Evolutionary conservation across 2,888 invertebrate genomes (phyloP).

Genomic region (Drosophila pegasa): DNA sequence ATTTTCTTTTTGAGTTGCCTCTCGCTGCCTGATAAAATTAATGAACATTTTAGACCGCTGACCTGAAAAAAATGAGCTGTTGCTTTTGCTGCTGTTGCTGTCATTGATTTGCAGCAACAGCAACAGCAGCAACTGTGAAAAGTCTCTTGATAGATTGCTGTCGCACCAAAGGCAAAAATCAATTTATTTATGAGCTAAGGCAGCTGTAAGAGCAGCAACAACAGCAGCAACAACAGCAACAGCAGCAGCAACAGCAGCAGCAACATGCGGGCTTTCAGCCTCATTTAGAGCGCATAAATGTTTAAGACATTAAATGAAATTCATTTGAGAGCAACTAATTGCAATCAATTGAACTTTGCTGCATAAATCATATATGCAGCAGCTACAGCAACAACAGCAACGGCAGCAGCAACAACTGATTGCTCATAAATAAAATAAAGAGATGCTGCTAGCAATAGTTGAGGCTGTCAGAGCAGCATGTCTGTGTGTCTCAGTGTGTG

Average conservation of each 20-base stretch:
- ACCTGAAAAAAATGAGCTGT: slow-evolving; percentile 49
- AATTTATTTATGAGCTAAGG: slow-evolving; percentile 60
- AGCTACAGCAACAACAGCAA: slow-evolving; percentile 2
- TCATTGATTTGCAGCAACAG: slow-evolving; percentile 44
- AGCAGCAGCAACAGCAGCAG: slow-evolving; percentile 12
- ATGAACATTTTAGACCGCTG: slow-evolving; percentile 70
- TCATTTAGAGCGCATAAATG: slow-evolving; percentile 46
- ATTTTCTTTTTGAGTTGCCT: slow-evolving; percentile 57
- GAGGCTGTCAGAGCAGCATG: slow-evolving; percentile 5
- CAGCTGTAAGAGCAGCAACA: slow-evolving; percentile 13
- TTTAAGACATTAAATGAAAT: slow-evolving; percentile 43
- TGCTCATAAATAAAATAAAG: slow-evolving; percentile 33
- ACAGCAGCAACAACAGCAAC: slow-evolving; percentile 2
- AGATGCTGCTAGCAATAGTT: slow-evolving; percentile 7
- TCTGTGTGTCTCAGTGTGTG: neutral
- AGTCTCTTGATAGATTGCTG: slow-evolving; percentile 39
- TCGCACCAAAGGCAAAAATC: slow-evolving; percentile 49
- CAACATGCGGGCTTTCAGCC: slow-evolving; percentile 16
- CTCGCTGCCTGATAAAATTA: slow-evolving; percentile 64
- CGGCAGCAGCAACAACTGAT: slow-evolving; percentile 20
- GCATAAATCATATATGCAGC: slow-evolving; percentile 2
- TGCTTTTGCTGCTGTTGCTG: slow-evolving; percentile 29
- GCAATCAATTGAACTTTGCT: slow-evolving; percentile 61
- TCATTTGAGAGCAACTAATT: slow-evolving; percentile 67
- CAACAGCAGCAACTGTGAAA: slow-evolving; percentile 21